phyloP scores from a whole-genome alignment of 2,888 invertebrate genomes.

The Lochmaea capreae region DNA sequence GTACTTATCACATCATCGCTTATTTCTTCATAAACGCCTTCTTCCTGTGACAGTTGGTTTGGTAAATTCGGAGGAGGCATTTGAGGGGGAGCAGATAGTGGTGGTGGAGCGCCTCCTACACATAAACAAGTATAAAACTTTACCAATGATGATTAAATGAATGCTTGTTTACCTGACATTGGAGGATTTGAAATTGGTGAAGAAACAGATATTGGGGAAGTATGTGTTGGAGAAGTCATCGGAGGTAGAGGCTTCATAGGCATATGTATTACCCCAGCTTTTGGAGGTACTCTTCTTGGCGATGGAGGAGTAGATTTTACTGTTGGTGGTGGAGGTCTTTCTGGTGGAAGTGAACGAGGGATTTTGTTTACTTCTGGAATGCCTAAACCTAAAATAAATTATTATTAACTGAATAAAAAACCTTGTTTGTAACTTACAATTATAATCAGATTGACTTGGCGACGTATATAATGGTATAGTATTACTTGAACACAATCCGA shows the following conservation, averaged over 20 bases:
- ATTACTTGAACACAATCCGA: slow-evolving; percentile 85
- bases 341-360: slow-evolving; percentile 64
- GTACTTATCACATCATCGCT: slow-evolving; percentile 64
- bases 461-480: slow-evolving; percentile 77
- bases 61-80: slow-evolving; percentile 54
- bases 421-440: slow-evolving; percentile 57
- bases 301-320: slow-evolving; percentile 68
- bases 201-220: slow-evolving; percentile 43
- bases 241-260: slow-evolving; percentile 54
- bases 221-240: slow-evolving; percentile 19
- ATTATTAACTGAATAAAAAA: background rate
- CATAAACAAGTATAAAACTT: background rate
- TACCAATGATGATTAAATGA: slow-evolving; percentile 49
- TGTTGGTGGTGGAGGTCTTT: slow-evolving; percentile 67
- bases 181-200: slow-evolving; percentile 42
- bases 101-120: background rate
- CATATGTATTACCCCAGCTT: slow-evolving; percentile 70
- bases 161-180: slow-evolving; percentile 63
- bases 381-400: slow-evolving; percentile 58
- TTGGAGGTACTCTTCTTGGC: slow-evolving; percentile 60
- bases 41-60: slow-evolving; percentile 59
- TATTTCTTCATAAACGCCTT: slow-evolving; percentile 71
- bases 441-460: slow-evolving; percentile 61
- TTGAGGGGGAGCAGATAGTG: slow-evolving; percentile 48
- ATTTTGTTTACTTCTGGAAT: slow-evolving; percentile 66